phyloP scores from a whole-genome alignment of 2,113 vertebrate genomes.

The Formicarius rufipectus region DNA sequence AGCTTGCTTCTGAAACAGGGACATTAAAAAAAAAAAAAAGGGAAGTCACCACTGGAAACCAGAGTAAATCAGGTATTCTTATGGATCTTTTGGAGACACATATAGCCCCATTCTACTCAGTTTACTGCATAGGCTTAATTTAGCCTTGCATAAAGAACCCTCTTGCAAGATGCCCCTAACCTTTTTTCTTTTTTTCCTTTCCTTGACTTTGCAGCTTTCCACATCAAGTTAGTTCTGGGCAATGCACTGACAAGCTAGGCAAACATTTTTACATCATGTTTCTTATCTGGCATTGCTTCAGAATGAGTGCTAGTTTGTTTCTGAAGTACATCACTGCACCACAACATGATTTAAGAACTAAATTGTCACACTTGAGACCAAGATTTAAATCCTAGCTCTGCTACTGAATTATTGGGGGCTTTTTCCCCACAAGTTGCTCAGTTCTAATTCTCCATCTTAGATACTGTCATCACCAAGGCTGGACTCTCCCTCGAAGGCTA shows the following conservation, averaged over 20 bases:
- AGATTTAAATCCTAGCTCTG: neutral
- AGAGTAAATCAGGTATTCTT: neutral
- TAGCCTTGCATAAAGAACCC: constrained; percentile 6
- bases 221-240: neutral
- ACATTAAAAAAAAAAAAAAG: neutral
- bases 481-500: neutral
- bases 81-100: neutral
- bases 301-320: constrained; percentile 36
- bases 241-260: neutral
- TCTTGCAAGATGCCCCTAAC: neutral
- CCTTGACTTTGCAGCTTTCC: neutral
- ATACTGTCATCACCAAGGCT: neutral
- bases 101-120: neutral
- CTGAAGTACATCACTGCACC: neutral
- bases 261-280: neutral
- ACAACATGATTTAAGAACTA: neutral
- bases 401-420: neutral
- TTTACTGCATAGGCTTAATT: neutral
- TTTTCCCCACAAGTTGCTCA: neutral
- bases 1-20: neutral
- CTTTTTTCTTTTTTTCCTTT: neutral
- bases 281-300: constrained; percentile 40
- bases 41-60: neutral
- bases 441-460: neutral
- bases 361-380: neutral